Base-by-base conservation (phyloP, 2,797 vertebrate species). In the Alca torda region DNA sequence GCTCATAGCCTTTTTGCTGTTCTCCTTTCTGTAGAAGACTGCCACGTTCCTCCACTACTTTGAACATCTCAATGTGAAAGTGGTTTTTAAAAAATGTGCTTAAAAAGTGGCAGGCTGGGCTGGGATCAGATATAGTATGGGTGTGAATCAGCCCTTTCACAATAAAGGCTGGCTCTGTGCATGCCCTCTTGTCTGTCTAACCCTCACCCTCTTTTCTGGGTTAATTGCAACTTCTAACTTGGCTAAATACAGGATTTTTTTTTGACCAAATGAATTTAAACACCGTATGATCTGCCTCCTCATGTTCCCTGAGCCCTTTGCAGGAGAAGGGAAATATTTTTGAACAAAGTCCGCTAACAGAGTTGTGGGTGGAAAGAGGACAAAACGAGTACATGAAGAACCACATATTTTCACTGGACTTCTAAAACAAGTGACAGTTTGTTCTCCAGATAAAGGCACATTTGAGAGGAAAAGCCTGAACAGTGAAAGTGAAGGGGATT, bases 261-360 rank as follows among this genome's bases (percentile, higher is more conserved):
- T 90, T 91, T 93, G 60, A 84, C 86, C 45, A 11, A 50, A 67
- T 74, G 43, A 91, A 77, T 93, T 87, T 78, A 31, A 94, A 35
- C 31, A 83, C 61, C 81, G 57, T 94, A 84, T 94, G 88, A 93
- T 94, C 96, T 94, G 93, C 90, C 96, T 84, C 92, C 90, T 94
- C 78, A 51, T 92, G 95, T 94, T 96, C 94, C 82, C 75, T 46
- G 78, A 84, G 56, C 88, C 93, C 75, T 76, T 89, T 84, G 78
- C 94, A 93, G 89, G 78, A 87, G 69, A 89, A 84, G 87, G 64
- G 81, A 83, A 84, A 57, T 85, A 69, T 93, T 96, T 93, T 51
- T 90, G 90, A 77, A 75, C 69, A 7, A 74, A 90, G 85, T 89
- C 84, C 95, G 87, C 84, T 83, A 68, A 74, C 14, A 7, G 79